Evolutionary conservation across 2,113 vertebrate species (phyloP), one percentile per base, ranked within the genome.

Genomic region (Prionailurus viverrinus): DNA sequence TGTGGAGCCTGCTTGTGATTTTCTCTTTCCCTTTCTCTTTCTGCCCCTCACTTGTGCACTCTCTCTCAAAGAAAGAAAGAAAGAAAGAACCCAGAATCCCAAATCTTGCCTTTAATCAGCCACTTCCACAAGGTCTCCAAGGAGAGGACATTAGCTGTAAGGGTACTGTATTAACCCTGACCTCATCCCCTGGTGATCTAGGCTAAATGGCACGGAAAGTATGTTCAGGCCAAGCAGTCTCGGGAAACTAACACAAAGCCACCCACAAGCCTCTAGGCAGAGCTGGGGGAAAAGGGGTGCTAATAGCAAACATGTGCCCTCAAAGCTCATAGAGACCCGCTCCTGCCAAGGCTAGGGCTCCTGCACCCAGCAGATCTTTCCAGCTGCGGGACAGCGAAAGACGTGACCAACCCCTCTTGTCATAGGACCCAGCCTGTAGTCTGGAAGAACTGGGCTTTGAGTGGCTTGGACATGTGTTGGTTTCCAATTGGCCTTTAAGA

Each of bases 221-320:
- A 63, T 87, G 66, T 36, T 45, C 33, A 15, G 19, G 19, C n/a
- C 82, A 55, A 25, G 23, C 41, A 79, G 39, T 27, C 61, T 65
- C 16, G 36, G 31, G 14, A 88, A n/a, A 45, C 91, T 19, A 61
- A 36, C 15, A 53, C 55, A 74, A 41, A 86, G 23, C 29, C 7
- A 21, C 48, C 23, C 12, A 76, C 58, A 41, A 25, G 61, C 68
- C 81, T 13, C 81, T 23, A 12, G 27, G 39, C 51, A 45, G 39
- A 55, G 31, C 4, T 3, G 3, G 6, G 31, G 19, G 58, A 16
- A 21, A 5, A 14, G 36, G 10, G 10, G 39, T 16, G 8, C 7
- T 18, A 1, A 2, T 0, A 55, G 39, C 48, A 0, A 21, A 58
- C 58, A 45, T 13, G 18, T 23, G 29, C 29, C 6, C 13, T 1